These are phyloP conservation scores for Cololabis saira DNA, from an alignment of 2,113 vertebrate genomes.

Conservation along the genomic window DNA sequence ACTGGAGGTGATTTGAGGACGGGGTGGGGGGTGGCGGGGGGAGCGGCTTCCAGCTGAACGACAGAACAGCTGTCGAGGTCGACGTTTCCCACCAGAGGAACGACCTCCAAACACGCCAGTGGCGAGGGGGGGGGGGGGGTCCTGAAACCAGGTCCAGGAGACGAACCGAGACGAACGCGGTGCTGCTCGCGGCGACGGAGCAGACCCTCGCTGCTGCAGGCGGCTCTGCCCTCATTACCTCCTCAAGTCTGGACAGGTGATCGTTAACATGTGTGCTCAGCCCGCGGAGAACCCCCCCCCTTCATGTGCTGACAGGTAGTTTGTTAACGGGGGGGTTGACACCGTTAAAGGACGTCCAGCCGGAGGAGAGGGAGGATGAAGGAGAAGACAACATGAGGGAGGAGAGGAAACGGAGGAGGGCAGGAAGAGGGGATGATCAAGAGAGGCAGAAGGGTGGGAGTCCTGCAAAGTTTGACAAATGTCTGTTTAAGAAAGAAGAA, in stretches of 20 bases:
- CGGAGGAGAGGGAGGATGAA: constrained; percentile 53
- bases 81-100: background rate
- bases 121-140: too few species aligned
- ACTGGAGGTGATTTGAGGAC: background rate
- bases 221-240: constrained; percentile 51
- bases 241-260: constrained; percentile 70
- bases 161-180: background rate
- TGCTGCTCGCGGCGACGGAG: background rate
- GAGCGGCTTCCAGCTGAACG: background rate
- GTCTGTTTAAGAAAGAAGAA: too few species aligned
- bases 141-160: constrained; percentile 14
- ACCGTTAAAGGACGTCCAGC: too few species aligned
- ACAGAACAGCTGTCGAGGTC: constrained; percentile 29
- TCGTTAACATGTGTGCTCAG: constrained; percentile 48
- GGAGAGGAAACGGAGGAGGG: constrained; percentile 6
- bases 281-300: constrained; percentile 23
- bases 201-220: constrained; percentile 25
- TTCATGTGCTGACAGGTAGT: constrained; percentile 67
- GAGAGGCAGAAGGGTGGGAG: background rate
- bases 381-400: constrained; percentile 13
- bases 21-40: constrained; percentile 15
- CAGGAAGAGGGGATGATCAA: constrained; percentile 1
- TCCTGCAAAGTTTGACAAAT: too few species aligned
- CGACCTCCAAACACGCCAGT: background rate
- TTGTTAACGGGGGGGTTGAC: constrained; percentile 17